A percentile compares a stretch with the other conserved stretches of the same genome.
Conservation (phyloP, 2,888 invertebrate species). For the Amphipyra berbera region DNA sequence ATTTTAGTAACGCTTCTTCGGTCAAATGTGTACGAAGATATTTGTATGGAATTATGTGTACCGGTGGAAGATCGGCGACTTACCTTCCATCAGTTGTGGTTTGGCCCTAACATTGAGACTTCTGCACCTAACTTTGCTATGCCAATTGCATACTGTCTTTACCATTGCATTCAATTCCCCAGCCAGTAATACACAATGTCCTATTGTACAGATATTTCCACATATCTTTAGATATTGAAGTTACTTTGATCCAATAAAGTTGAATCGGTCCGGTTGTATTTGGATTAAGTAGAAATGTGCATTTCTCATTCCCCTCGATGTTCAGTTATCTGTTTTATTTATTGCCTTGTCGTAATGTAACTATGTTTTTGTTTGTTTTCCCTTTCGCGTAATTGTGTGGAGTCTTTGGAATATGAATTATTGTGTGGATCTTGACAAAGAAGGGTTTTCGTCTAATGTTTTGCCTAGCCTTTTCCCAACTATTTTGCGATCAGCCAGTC, state of each 20-base stretch:
- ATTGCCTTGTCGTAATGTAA: no score
- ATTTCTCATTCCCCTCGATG: not conserved
- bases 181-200: conserved; percentile 24
- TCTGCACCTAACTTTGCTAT: not conserved
- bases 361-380: conserved; percentile 11
- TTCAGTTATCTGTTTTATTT: conserved; percentile 19
- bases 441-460: no score
- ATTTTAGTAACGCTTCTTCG: no score
- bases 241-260: not conserved
- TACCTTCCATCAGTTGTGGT: no score
- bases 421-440: no score
- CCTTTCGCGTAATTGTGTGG: conserved; percentile 13
- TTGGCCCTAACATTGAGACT: no score
- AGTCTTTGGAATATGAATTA: no score
- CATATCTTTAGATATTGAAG: conserved; percentile 18
- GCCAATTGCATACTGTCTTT: conserved; percentile 19
- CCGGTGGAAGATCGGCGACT: no score
- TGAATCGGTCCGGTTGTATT: not conserved
- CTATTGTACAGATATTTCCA: conserved; percentile 17
- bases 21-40: no score
- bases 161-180: conserved; percentile 46
- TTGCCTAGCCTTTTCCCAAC: no score
- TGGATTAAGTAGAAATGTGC: not conserved
- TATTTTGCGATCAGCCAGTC: no score
- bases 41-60: no score